These are phyloP conservation scores for Drosophila parabipectinata DNA, from an alignment of 1,140 invertebrate genomes.

Conservation along the genomic window DNA sequence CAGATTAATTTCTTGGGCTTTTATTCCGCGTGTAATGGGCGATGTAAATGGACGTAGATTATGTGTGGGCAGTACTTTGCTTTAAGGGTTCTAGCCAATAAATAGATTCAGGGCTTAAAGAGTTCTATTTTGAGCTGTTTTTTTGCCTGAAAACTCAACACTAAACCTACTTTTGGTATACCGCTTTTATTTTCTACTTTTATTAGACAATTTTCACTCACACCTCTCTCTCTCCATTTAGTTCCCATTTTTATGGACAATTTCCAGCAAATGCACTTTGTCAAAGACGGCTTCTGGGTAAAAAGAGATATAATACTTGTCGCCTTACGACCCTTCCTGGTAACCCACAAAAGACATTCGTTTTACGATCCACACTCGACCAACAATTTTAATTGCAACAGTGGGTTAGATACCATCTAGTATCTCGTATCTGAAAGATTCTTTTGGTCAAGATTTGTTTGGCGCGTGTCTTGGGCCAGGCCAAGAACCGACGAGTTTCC, in stretches of 20 bases:
- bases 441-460: slow-evolving; percentile 24
- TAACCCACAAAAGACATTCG: slow-evolving; percentile 44
- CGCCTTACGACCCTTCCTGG: slow-evolving; percentile 43
- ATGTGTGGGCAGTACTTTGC: slow-evolving; percentile 29
- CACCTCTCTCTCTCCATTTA: neutral
- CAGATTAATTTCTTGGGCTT: slow-evolving; percentile 64
- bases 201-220: slow-evolving; percentile 43
- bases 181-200: slow-evolving; percentile 58
- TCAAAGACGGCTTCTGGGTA: slow-evolving; percentile 41
- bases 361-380: slow-evolving; percentile 46
- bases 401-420: neutral
- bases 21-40: slow-evolving; percentile 36
- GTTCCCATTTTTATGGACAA: slow-evolving; percentile 51
- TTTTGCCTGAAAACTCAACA: too few species aligned
- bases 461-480: slow-evolving; percentile 11
- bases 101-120: neutral
- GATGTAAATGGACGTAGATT: slow-evolving; percentile 34
- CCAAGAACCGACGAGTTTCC: slow-evolving; percentile 45
- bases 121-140: too few species aligned
- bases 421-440: too few species aligned
- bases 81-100: slow-evolving; percentile 1
- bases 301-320: slow-evolving; percentile 39
- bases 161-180: slow-evolving; percentile 38
- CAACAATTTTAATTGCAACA: slow-evolving; percentile 60
- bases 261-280: slow-evolving; percentile 55